Conservation (phyloP, 2,888 invertebrate species). For the Griposia aprilina region DNA sequence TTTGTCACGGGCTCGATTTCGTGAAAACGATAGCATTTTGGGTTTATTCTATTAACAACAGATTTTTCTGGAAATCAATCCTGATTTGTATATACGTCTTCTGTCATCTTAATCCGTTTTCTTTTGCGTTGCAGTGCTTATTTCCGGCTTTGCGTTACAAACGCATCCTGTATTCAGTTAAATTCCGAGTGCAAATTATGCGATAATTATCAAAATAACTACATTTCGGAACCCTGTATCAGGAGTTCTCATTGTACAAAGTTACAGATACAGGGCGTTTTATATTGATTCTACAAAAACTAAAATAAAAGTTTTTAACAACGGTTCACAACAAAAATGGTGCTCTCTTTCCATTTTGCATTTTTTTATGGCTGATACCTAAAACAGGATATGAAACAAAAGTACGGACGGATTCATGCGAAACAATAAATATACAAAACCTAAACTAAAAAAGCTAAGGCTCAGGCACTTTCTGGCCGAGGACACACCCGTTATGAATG, state of each 20-base stretch:
- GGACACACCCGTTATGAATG: no score
- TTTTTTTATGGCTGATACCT: constrained; percentile 16
- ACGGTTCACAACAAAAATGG: background rate
- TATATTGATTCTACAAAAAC: constrained; percentile 7
- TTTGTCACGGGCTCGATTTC: no score
- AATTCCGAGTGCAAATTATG: background rate
- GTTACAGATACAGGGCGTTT: background rate
- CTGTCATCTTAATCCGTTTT: background rate
- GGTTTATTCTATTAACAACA: background rate
- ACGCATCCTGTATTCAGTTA: background rate
- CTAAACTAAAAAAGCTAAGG: no score
- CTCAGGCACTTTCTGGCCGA: no score
- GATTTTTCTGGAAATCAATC: background rate
- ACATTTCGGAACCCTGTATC: background rate
- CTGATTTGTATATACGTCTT: background rate
- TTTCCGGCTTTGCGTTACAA: background rate
- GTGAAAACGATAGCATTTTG: background rate
- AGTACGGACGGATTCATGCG: background rate
- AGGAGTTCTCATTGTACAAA: background rate
- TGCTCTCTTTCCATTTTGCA: constrained; percentile 9
- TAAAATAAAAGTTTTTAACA: constrained; percentile 17
- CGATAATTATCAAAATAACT: background rate
- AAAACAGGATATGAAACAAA: constrained; percentile 29
- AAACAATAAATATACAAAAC: background rate
- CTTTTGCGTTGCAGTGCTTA: background rate